phyloP scores from a whole-genome alignment of 2,113 vertebrate species.

The Paramisgurnus dabryanus region DNA sequence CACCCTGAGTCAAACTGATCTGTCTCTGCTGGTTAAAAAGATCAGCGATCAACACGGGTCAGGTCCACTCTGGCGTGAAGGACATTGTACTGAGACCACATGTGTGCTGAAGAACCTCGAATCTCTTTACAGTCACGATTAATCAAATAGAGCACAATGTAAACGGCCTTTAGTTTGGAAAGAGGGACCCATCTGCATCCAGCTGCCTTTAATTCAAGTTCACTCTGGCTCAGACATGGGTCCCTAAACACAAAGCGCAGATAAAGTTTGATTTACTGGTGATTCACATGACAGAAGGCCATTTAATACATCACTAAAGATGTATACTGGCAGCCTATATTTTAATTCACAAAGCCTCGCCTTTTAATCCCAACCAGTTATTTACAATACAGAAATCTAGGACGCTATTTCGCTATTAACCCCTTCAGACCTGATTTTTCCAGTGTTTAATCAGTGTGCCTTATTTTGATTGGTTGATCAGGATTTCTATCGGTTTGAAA shows the following conservation, averaged over 20 bases:
- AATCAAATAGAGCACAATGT: slow-evolving; percentile 33
- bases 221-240: slow-evolving; percentile 35
- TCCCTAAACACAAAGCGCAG: slow-evolving; percentile 8
- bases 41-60: slow-evolving; percentile 11
- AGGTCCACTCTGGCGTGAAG: slow-evolving; percentile 33
- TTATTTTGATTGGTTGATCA: too few relatives aligned
- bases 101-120: neutral
- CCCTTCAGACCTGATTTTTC: too few relatives aligned
- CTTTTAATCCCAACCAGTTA: neutral
- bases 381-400: too few relatives aligned
- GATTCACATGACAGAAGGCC: neutral
- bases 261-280: slow-evolving; percentile 18
- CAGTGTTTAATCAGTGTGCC: too few relatives aligned
- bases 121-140: slow-evolving; percentile 35
- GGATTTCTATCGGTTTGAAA: too few relatives aligned
- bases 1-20: neutral
- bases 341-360: neutral
- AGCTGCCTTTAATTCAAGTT: slow-evolving; percentile 40
- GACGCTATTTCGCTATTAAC: too few relatives aligned
- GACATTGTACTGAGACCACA: neutral
- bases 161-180: neutral
- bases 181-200: slow-evolving; percentile 52
- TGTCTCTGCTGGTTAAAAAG: slow-evolving; percentile 34
- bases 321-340: neutral
- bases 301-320: slow-evolving; percentile 6